A percentile compares a stretch with the other conserved stretches of the same genome.
These are phyloP conservation scores for Spisula solida DNA, from an alignment of 2,888 invertebrate species.

Conservation along the genomic window DNA sequence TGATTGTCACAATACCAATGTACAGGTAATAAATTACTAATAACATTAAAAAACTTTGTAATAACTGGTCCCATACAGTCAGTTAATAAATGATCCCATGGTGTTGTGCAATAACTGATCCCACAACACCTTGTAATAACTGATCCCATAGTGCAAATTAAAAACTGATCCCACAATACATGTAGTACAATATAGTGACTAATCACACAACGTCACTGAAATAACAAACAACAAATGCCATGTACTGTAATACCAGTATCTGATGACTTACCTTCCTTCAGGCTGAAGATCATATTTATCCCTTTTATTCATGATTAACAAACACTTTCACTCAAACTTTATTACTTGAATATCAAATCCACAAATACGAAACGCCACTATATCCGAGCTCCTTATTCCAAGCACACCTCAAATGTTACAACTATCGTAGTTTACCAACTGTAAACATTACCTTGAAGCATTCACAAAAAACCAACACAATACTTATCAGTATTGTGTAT, in stretches of 20 bases:
- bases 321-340: background rate
- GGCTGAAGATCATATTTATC: constrained; percentile 61
- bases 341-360: background rate
- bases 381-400: background rate
- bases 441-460: background rate
- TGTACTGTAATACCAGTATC: background rate
- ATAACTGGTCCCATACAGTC: no score
- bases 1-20: no score
- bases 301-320: constrained; percentile 49
- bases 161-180: no score
- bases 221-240: no score
- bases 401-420: constrained; percentile 3
- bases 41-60: no score
- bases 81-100: no score
- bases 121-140: no score
- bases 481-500: constrained; percentile 4
- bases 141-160: no score
- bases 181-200: no score
- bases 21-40: no score
- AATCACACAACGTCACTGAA: no score
- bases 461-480: background rate
- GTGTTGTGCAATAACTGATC: no score
- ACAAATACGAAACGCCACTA: background rate
- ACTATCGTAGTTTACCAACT: background rate
- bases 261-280: constrained; percentile 43